These are phyloP conservation scores for Neosilurus hyrtlii DNA, from an alignment of 2,797 vertebrate species.

Conservation along the genomic window DNA sequence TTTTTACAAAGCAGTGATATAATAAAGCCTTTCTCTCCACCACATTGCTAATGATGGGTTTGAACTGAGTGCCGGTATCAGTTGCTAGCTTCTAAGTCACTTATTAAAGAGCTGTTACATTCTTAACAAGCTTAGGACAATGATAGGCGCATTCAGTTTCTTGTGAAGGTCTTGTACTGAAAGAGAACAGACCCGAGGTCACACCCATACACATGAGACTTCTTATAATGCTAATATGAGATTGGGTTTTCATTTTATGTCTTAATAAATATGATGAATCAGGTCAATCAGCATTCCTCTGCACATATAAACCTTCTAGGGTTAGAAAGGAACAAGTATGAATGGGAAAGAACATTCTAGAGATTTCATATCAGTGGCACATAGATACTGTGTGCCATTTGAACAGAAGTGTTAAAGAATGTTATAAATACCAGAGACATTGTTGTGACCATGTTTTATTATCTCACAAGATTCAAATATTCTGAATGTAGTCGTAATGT, in stretches of 20 bases:
- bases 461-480: background rate
- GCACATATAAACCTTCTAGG: background rate
- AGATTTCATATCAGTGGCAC: background rate
- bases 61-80: constrained; percentile 47
- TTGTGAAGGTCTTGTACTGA: background rate
- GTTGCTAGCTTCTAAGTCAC: background rate
- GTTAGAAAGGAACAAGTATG: background rate
- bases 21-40: constrained; percentile 51
- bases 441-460: background rate
- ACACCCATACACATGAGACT: background rate
- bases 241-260: background rate
- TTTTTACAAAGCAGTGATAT: constrained; percentile 46
- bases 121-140: constrained; percentile 29
- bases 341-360: constrained; percentile 3
- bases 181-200: background rate
- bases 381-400: background rate
- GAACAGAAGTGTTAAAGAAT: background rate
- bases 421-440: background rate
- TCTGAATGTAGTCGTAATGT: background rate
- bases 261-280: background rate
- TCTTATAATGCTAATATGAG: constrained; percentile 5
- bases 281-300: background rate
- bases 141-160: constrained; percentile 1
- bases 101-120: constrained; percentile 44
- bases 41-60: constrained; percentile 57